These are phyloP conservation scores for Neopelma chrysocephalum DNA, from an alignment of 2,797 vertebrate genomes.

Conservation along the genomic window DNA sequence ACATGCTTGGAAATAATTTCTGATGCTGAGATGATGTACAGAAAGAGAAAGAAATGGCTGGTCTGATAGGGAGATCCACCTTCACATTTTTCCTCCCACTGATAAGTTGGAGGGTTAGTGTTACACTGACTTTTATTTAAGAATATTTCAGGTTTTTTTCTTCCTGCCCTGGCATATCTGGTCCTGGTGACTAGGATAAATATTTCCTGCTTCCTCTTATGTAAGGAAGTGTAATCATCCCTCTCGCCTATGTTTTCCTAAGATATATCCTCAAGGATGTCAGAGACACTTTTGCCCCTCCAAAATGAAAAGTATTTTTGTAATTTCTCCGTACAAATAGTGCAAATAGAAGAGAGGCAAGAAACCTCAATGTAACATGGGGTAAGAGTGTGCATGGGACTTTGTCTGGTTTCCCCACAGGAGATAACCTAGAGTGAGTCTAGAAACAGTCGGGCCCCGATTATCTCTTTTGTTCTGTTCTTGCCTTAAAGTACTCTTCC, in stretches of 20 bases:
- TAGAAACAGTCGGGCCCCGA: neutral
- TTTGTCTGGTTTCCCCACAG: neutral
- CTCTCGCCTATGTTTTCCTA: neutral
- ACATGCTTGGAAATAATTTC: neutral
- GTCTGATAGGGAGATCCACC: neutral
- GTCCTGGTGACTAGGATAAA: neutral
- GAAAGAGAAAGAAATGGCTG: constrained; percentile 40
- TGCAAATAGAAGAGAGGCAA: neutral
- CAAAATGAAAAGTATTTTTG: neutral
- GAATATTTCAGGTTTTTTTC: neutral
- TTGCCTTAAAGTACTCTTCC: neutral
- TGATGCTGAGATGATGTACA: neutral
- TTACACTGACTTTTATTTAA: neutral
- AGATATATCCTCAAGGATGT: neutral
- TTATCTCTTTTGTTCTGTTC: neutral
- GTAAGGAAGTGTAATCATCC: neutral
- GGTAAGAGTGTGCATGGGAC: neutral
- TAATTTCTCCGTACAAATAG: neutral
- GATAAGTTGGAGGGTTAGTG: neutral
- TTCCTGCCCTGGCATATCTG: neutral
- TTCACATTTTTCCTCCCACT: neutral
- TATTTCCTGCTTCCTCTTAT: neutral
- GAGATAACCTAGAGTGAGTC: neutral
- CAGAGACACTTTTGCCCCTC: neutral
- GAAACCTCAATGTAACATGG: neutral